These are phyloP conservation scores for Triops cancriformis DNA, from an alignment of 1,140 invertebrate genomes.

Conservation along the genomic window DNA sequence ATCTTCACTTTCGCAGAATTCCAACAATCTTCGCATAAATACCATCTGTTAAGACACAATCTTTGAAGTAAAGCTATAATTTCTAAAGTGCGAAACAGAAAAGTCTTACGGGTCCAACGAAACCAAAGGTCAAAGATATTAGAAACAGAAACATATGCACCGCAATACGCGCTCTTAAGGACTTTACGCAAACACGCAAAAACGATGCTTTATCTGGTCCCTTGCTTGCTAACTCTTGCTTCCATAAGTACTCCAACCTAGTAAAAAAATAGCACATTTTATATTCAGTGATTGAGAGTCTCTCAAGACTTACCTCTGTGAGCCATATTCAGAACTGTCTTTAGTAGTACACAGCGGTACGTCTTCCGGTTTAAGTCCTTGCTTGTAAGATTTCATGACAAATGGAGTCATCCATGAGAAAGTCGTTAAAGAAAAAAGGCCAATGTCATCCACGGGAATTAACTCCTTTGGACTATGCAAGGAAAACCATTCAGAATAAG, in stretches of 20 bases:
- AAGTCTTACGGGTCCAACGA: conserved; percentile 51
- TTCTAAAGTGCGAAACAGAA: not conserved
- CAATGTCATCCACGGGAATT: conserved; percentile 44
- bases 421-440: conserved; percentile 47
- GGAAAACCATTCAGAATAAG: not conserved
- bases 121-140: conserved; percentile 48
- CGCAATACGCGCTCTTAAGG: conserved; percentile 48
- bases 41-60: conserved; percentile 43
- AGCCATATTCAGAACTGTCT: conserved; percentile 46
- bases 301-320: conserved; percentile 36
- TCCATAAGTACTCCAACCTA: conserved; percentile 46
- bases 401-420: conserved; percentile 51
- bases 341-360: conserved; percentile 44
- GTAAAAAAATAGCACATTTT: conserved; percentile 29
- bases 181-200: conserved; percentile 45
- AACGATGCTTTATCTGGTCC: conserved; percentile 44
- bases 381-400: conserved; percentile 48
- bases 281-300: conserved; percentile 34
- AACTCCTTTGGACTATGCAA: conserved; percentile 34
- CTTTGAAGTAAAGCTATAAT: not conserved
- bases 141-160: conserved; percentile 46
- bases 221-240: conserved; percentile 41
- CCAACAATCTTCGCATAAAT: conserved; percentile 48
- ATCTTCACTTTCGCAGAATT: conserved; percentile 42
- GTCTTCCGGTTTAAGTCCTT: conserved; percentile 40